Conservation (phyloP, 2,113 vertebrate genomes). For the Microcebus tavaratra region DNA sequence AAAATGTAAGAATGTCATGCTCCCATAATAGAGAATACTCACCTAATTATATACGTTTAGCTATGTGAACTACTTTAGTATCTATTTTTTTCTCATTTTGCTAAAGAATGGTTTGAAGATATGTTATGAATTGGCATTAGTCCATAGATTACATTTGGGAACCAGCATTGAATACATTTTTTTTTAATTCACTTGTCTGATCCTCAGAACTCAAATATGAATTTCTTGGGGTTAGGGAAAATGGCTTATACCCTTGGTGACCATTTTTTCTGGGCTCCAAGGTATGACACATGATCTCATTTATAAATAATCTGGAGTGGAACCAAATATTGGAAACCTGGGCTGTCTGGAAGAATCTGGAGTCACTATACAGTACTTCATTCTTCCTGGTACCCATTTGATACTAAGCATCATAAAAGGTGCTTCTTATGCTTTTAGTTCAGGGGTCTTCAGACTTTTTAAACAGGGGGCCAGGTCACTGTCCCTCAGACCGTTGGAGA, state of each 20-base stretch:
- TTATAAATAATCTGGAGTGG: not conserved
- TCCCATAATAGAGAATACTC: not conserved
- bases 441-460: too few species aligned
- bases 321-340: not conserved
- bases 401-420: not conserved
- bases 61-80: not conserved
- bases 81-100: not conserved
- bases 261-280: not conserved
- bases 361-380: not conserved
- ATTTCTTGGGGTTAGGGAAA: not conserved
- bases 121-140: not conserved
- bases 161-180: not conserved
- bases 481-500: too few species aligned
- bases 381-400: not conserved
- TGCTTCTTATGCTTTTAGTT: not conserved
- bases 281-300: not conserved
- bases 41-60: not conserved
- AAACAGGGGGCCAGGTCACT: too few species aligned
- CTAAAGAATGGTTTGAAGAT: not conserved
- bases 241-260: not conserved
- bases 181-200: not conserved
- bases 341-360: not conserved
- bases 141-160: not conserved
- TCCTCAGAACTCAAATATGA: not conserved
- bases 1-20: not conserved